A percentile compares a stretch with the other conserved stretches of the same genome.
phyloP scores from a whole-genome alignment of 2,888 invertebrate species.

The Folsomia manolachei region DNA sequence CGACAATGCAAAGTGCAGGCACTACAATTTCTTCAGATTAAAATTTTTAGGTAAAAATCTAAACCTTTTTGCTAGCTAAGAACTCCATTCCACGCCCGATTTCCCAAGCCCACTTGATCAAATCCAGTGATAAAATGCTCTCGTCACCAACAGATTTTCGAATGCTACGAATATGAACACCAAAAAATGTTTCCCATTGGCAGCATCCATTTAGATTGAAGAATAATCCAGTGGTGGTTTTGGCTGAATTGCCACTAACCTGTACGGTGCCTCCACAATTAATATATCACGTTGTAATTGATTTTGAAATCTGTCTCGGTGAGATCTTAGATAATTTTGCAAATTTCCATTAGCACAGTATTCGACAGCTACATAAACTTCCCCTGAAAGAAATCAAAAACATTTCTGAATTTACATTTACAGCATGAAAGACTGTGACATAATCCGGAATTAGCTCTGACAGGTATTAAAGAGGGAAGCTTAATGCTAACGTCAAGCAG shows the following conservation, averaged over 20 bases:
- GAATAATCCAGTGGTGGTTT: slow-evolving; percentile 1
- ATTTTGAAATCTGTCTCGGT: slow-evolving; percentile 33
- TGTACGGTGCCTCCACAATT: slow-evolving; percentile 32
- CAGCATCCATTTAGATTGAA: too few relatives aligned
- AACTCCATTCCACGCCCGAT: slow-evolving; percentile 39
- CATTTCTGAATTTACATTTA: background rate
- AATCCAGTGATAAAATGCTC: slow-evolving; percentile 28
- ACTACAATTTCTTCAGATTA: too few relatives aligned
- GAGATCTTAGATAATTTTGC: slow-evolving; percentile 36
- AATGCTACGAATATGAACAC: background rate
- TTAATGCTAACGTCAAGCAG: background rate
- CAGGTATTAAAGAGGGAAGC: background rate
- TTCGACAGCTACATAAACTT: slow-evolving; percentile 38
- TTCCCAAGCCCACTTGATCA: slow-evolving; percentile 40
- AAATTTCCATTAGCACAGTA: slow-evolving; percentile 39
- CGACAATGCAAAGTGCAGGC: too few relatives aligned
- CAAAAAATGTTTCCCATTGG: too few relatives aligned
- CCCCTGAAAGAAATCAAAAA: slow-evolving; percentile 25
- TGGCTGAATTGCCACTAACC: slow-evolving; percentile 8
- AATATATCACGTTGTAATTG: slow-evolving; percentile 36
- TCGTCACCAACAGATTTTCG: slow-evolving; percentile 8
- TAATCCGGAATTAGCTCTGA: background rate
- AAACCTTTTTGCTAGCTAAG: slow-evolving; percentile 36
- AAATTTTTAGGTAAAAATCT: too few relatives aligned
- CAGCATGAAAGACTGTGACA: background rate